Evolutionary conservation across 2,797 vertebrate species (phyloP).

Genomic region (Huso huso): DNA sequence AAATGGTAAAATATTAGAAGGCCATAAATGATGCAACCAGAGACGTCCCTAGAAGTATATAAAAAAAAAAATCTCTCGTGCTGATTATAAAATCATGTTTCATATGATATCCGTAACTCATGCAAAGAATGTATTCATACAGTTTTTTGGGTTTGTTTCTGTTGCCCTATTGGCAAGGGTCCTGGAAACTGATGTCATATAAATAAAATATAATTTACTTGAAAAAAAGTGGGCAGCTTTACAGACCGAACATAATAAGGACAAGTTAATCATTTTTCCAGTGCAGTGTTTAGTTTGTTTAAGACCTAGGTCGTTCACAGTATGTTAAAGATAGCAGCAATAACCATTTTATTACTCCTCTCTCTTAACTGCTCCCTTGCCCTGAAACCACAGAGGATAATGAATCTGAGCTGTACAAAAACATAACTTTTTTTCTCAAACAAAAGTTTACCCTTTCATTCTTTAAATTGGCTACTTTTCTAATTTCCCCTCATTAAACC

Average conservation of each 20-base stretch:
- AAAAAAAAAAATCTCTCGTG: slow-evolving; percentile 26
- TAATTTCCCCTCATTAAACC: slow-evolving; percentile 36
- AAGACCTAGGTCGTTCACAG: slow-evolving; percentile 51
- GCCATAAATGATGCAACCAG: slow-evolving; percentile 29
- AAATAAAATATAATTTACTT: slow-evolving; percentile 51
- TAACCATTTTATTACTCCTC: slow-evolving; percentile 60
- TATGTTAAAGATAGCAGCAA: slow-evolving; percentile 60
- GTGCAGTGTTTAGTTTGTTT: slow-evolving; percentile 58
- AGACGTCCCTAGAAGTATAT: slow-evolving; percentile 28
- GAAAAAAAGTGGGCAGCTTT: slow-evolving; percentile 47
- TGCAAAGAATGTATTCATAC: slow-evolving; percentile 30
- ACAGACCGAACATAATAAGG: slow-evolving; percentile 54
- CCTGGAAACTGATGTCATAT: slow-evolving; percentile 53
- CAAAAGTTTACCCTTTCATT: slow-evolving; percentile 61
- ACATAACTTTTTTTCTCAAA: slow-evolving; percentile 51
- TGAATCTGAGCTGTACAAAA: slow-evolving; percentile 49
- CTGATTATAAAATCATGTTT: slow-evolving; percentile 29
- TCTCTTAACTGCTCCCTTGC: slow-evolving; percentile 51
- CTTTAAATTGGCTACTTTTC: slow-evolving; percentile 54
- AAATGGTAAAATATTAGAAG: slow-evolving; percentile 29
- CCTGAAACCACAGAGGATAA: slow-evolving; percentile 48
- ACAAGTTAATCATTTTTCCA: slow-evolving; percentile 60
- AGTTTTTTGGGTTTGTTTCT: slow-evolving; percentile 21
- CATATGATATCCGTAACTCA: slow-evolving; percentile 34
- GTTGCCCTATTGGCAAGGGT: slow-evolving; percentile 40